Evolutionary conservation across 2,888 invertebrate species (phyloP).

Genomic region (Ophion costatus): DNA sequence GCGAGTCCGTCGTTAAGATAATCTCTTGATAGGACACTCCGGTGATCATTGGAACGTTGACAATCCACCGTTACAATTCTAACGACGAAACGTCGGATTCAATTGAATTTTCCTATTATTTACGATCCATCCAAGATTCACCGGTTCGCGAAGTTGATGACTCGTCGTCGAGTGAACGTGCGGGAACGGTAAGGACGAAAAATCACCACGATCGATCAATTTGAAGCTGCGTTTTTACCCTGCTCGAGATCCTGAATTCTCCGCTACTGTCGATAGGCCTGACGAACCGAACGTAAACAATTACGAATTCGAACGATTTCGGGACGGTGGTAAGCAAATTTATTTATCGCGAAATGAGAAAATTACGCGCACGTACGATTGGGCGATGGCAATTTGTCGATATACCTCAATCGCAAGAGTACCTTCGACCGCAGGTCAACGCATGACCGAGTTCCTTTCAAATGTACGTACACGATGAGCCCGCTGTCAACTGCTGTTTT

Average conservation of each 20-base stretch:
- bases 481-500: not conserved
- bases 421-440: conserved; percentile 23
- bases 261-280: not conserved
- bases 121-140: not conserved
- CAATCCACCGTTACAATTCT: not conserved
- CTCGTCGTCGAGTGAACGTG: not conserved
- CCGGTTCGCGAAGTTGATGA: not conserved
- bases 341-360: not conserved
- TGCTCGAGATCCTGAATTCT: too few species aligned
- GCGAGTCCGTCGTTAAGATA: conserved; percentile 80
- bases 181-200: not conserved
- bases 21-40: conserved; percentile 78
- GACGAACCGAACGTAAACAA: conserved; percentile 1
- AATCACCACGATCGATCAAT: not conserved
- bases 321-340: conserved; percentile 48
- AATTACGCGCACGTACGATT: not conserved
- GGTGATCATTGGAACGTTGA: conserved; percentile 46
- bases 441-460: conserved; percentile 43
- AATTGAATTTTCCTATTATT: not conserved
- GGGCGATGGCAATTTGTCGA: not conserved
- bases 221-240: too few species aligned
- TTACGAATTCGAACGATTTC: conserved; percentile 39
- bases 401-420: conserved; percentile 17
- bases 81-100: not conserved
- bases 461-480: conserved; percentile 6